Evolutionary conservation across 1,140 invertebrate species (phyloP).

Genomic region (Ceratina calcarata): DNA sequence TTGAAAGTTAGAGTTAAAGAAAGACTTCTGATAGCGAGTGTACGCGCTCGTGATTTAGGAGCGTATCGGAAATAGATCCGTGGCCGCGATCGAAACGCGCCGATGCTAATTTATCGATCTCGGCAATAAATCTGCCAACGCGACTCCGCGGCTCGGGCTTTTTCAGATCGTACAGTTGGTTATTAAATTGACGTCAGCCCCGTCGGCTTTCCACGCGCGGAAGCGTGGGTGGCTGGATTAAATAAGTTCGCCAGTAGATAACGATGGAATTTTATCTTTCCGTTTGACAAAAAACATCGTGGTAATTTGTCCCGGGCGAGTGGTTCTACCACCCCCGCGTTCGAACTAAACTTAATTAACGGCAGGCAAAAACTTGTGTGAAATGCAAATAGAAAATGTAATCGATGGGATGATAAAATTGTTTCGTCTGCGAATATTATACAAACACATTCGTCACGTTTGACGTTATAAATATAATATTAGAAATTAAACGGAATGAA

Average conservation of each 20-base stretch:
- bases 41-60: conserved; percentile 2
- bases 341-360: too few relatives aligned
- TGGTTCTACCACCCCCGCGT: too few relatives aligned
- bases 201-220: background rate
- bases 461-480: too few relatives aligned
- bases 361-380: too few relatives aligned
- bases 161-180: background rate
- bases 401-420: too few relatives aligned
- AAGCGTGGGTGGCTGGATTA: background rate
- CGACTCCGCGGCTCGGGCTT: background rate
- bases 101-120: conserved; percentile 28
- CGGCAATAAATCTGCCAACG: conserved; percentile 13
- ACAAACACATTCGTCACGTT: too few relatives aligned
- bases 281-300: background rate
- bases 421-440: too few relatives aligned
- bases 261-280: background rate
- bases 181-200: conserved; percentile 25
- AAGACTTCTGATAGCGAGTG: too few relatives aligned
- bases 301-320: too few relatives aligned
- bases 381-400: too few relatives aligned
- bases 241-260: background rate
- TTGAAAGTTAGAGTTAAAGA: too few relatives aligned
- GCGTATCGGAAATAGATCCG: conserved; percentile 19
- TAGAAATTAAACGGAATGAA: too few relatives aligned
- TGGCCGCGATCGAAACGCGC: conserved; percentile 1